These are phyloP conservation scores for Crossocerus cetratus DNA, from an alignment of 2,888 invertebrate genomes.

Conservation along the genomic window DNA sequence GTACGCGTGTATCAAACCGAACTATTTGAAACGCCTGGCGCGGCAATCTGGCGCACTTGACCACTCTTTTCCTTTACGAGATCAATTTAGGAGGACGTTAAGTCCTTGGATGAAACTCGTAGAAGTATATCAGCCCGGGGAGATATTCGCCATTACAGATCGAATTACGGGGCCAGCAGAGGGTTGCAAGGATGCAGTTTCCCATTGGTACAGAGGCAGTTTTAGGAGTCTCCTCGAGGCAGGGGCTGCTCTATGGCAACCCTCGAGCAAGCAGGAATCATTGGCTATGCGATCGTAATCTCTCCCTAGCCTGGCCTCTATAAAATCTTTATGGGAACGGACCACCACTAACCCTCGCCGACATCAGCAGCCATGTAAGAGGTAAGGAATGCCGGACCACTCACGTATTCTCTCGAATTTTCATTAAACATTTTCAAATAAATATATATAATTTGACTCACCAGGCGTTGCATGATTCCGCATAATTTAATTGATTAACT, in stretches of 20 bases:
- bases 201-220: constrained; percentile 45
- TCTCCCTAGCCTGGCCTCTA: constrained; percentile 39
- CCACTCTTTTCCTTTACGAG: constrained; percentile 59
- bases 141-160: constrained; percentile 66
- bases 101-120: constrained; percentile 66
- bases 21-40: neutral
- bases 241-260: constrained; percentile 56
- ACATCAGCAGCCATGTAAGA: constrained; percentile 9
- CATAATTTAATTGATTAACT: too few species aligned
- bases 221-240: constrained; percentile 50
- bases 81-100: constrained; percentile 68
- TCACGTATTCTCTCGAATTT: too few species aligned
- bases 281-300: constrained; percentile 52
- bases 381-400: too few species aligned
- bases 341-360: constrained; percentile 50
- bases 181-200: constrained; percentile 9
- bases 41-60: neutral
- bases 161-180: constrained; percentile 39
- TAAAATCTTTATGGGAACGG: constrained; percentile 56
- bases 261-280: constrained; percentile 32
- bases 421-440: too few species aligned
- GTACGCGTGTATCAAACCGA: neutral
- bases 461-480: too few species aligned
- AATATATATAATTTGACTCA: too few species aligned
- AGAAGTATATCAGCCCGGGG: constrained; percentile 54